Percentiles rank a stretch among this genome's conserved stretches.
Evolutionary conservation across 1,140 invertebrate genomes (phyloP).

Genomic region (Zaprionus camerounensis): DNA sequence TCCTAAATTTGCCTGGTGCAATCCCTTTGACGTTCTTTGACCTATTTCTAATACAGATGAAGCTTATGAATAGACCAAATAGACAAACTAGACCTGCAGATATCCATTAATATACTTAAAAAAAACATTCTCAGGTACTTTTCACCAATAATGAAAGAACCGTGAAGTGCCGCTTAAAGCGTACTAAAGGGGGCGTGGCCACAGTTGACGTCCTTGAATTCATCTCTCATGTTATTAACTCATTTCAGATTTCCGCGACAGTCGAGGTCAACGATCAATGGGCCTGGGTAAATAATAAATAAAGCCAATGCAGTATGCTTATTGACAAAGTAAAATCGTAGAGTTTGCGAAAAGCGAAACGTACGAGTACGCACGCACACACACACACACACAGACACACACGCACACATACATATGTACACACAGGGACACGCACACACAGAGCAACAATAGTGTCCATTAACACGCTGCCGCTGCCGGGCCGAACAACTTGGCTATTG

Average conservation of each 20-base stretch:
- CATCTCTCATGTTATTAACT: slow-evolving; percentile 2
- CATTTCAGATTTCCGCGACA: background rate
- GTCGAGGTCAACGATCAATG: background rate
- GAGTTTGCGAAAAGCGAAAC: background rate
- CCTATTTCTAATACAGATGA: background rate
- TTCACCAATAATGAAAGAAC: background rate
- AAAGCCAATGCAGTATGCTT: slow-evolving; percentile 7
- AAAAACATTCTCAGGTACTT: background rate
- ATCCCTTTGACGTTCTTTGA: background rate
- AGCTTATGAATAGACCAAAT: too few species aligned
- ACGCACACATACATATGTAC: slow-evolving; percentile 19
- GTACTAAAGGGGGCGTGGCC: background rate
- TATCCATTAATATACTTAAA: background rate
- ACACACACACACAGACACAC: slow-evolving; percentile 10
- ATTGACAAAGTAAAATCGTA: slow-evolving; percentile 10
- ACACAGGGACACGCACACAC: slow-evolving; percentile 38
- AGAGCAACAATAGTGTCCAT: slow-evolving; percentile 62
- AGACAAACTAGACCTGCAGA: background rate
- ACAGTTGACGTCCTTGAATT: background rate
- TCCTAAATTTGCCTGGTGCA: too few species aligned
- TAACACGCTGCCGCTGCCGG: slow-evolving; percentile 60
- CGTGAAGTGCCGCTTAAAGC: background rate
- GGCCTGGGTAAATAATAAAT: slow-evolving; percentile 4
- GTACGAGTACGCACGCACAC: slow-evolving; percentile 11
- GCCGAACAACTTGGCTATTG: slow-evolving; percentile 60